Percentiles rank a stretch among this genome's conserved stretches.
phyloP scores from a whole-genome alignment of 1,140 invertebrate genomes.

The Drosophila albomicans region DNA sequence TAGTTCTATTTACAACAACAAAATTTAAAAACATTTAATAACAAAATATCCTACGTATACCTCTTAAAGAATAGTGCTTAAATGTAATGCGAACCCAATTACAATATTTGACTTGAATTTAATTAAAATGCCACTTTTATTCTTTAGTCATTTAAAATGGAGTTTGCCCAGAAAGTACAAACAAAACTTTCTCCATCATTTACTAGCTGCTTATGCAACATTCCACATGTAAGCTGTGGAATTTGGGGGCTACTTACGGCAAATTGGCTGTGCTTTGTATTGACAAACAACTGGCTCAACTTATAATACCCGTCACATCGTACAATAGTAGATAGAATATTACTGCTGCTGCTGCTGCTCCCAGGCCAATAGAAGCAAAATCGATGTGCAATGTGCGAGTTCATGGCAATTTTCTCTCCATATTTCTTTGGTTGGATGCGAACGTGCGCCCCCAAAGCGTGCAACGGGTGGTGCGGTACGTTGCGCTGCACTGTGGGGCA shows the following conservation, averaged over 20 bases:
- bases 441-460: constrained; percentile 38
- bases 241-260: constrained; percentile 2
- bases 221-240: constrained; percentile 3
- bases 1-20: too few species aligned
- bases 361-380: constrained; percentile 18
- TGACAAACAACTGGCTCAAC: constrained; percentile 19
- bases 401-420: constrained; percentile 52
- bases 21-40: too few species aligned
- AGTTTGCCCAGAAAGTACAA: neutral
- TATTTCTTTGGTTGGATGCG: constrained; percentile 26
- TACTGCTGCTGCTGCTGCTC: neutral
- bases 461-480: constrained; percentile 29
- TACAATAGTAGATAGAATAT: too few species aligned
- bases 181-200: neutral
- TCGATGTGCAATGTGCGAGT: constrained; percentile 49
- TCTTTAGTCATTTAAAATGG: neutral
- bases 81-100: too few species aligned
- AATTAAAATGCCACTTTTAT: too few species aligned
- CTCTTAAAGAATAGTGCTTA: too few species aligned
- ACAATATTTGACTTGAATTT: too few species aligned
- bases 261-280: neutral
- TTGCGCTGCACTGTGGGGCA: neutral
- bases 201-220: neutral
- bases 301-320: constrained; percentile 26
- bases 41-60: too few species aligned